Evolutionary conservation across 2,113 vertebrate species (phyloP).

Genomic region (Echinops telfairi): DNA sequence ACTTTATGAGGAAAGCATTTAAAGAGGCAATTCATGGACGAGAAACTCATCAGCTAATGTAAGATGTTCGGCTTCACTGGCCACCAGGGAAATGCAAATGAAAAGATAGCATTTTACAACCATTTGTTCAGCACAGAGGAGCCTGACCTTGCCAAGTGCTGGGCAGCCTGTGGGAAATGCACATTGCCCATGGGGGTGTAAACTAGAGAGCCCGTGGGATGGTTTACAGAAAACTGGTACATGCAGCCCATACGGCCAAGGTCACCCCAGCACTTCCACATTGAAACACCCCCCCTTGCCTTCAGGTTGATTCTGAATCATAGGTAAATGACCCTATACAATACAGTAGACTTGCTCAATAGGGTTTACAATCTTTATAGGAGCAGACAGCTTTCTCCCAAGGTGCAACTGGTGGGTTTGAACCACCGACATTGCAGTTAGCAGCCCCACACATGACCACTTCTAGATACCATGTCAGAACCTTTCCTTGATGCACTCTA

Average conservation of each 20-base stretch:
- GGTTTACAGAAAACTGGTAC: background rate
- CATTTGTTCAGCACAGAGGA: background rate
- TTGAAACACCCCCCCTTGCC: background rate
- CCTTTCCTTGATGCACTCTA: no score
- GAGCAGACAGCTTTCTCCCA: no score
- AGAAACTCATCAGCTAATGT: background rate
- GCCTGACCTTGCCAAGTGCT: background rate
- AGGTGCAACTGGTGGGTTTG: no score
- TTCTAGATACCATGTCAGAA: no score
- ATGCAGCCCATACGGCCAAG: background rate
- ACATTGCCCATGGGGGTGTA: fast-evolving
- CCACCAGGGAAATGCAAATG: background rate
- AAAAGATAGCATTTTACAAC: background rate
- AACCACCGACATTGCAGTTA: no score
- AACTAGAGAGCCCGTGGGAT: background rate
- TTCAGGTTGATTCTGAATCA: no score
- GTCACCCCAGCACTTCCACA: background rate
- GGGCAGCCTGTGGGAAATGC: background rate
- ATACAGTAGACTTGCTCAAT: no score
- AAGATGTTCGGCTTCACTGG: background rate
- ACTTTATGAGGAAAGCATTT: background rate
- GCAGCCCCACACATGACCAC: no score
- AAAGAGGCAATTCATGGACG: background rate
- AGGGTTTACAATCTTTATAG: no score
- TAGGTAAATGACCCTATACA: no score